Conservation (phyloP, 2,888 invertebrate species). For the Drosophila kanekoi region DNA sequence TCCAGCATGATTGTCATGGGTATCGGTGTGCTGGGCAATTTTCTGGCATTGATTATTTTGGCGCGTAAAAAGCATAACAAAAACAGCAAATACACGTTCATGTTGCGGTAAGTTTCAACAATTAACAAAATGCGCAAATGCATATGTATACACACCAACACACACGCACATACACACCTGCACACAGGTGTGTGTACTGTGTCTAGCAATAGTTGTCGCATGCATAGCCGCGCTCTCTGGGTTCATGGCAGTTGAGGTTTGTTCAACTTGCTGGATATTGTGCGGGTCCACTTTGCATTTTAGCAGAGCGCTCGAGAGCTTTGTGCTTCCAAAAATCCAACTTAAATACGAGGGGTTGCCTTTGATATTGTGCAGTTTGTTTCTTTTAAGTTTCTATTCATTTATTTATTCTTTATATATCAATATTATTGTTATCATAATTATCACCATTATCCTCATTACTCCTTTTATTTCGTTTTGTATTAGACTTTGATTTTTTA, state of each 20-base stretch:
- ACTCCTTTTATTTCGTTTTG: too few species aligned
- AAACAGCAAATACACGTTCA: constrained; percentile 92
- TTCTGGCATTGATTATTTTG: constrained; percentile 91
- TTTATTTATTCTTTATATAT: background rate
- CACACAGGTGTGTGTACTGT: background rate
- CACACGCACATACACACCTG: background rate
- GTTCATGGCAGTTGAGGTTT: constrained; percentile 75
- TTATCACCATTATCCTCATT: too few species aligned
- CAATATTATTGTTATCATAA: too few species aligned
- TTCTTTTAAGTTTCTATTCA: background rate
- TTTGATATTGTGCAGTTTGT: background rate
- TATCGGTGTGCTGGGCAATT: constrained; percentile 90
- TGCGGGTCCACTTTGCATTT: constrained; percentile 51
- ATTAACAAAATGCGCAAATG: constrained; percentile 14
- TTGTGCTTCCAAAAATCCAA: background rate
- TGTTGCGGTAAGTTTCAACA: constrained; percentile 85
- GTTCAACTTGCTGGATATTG: constrained; percentile 58
- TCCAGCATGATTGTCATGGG: constrained; percentile 86
- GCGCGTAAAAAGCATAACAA: constrained; percentile 89
- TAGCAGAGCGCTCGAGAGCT: constrained; percentile 8
- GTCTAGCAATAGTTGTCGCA: constrained; percentile 42
- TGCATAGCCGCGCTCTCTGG: constrained; percentile 18
- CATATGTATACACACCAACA: constrained; percentile 1
- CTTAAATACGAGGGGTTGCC: background rate
- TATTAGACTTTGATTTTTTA: too few species aligned